These are phyloP conservation scores for Fregetta grallaria DNA, from an alignment of 2,113 vertebrate species.

Conservation along the genomic window DNA sequence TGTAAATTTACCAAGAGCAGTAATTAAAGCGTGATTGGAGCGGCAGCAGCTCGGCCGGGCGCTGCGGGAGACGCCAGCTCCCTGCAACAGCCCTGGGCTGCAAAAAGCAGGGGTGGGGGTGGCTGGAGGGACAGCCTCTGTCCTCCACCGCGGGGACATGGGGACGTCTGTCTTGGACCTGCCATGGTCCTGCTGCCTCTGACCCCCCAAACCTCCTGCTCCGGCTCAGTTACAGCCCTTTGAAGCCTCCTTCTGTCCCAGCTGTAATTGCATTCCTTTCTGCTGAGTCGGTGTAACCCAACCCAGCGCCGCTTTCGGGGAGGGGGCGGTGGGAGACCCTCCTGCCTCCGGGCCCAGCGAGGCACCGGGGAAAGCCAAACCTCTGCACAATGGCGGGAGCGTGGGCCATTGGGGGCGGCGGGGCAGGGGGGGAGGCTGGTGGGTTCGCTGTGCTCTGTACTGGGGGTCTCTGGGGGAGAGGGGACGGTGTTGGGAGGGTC, in stretches of 20 bases:
- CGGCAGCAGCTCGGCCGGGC: background rate
- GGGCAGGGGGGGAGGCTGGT: background rate
- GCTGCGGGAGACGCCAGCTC: background rate
- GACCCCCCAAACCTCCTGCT: background rate
- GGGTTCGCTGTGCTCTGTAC: accelerated
- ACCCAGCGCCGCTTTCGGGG: background rate
- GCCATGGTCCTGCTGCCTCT: background rate
- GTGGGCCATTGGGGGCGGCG: accelerated
- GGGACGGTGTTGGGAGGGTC: background rate
- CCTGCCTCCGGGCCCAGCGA: background rate
- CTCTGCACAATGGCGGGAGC: accelerated
- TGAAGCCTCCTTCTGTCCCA: background rate
- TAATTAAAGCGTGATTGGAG: slow-evolving; percentile 34
- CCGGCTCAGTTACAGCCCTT: background rate
- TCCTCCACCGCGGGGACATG: background rate
- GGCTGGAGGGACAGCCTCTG: background rate
- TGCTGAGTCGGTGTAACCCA: slow-evolving; percentile 47
- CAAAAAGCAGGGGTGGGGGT: background rate
- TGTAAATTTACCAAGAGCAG: background rate
- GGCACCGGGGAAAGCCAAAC: background rate
- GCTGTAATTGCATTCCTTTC: slow-evolving; percentile 49
- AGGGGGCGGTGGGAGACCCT: background rate
- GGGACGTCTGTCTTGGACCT: background rate
- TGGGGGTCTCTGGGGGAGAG: background rate
- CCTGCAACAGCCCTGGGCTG: background rate